Percentiles rank a stretch among this genome's conserved stretches.
phyloP scores from a whole-genome alignment of 2,797 vertebrate genomes.

The Megaceryle alcyon region DNA sequence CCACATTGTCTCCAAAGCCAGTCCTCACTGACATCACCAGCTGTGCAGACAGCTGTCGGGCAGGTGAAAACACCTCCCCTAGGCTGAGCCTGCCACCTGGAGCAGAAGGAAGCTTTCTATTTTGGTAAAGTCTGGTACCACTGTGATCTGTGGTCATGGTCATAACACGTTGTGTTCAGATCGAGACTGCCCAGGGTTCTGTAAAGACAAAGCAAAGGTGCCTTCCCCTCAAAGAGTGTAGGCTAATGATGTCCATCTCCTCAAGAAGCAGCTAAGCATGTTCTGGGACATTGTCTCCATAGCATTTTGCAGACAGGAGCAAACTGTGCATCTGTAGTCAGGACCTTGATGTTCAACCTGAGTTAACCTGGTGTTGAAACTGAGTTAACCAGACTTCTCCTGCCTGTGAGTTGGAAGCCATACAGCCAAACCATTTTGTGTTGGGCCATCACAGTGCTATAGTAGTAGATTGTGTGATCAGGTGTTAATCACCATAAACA shows the following conservation, averaged over 20 bases:
- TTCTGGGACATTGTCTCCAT: neutral
- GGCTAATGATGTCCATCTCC: neutral
- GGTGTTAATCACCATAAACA: neutral
- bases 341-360: neutral
- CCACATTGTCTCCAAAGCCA: neutral
- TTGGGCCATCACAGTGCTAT: neutral
- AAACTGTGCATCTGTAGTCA: too few species aligned
- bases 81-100: neutral
- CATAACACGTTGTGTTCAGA: neutral
- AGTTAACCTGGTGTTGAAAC: neutral
- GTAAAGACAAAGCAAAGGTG: neutral
- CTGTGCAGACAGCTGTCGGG: neutral
- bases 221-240: neutral
- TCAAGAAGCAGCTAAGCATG: neutral
- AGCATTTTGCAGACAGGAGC: too few species aligned
- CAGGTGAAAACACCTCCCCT: neutral
- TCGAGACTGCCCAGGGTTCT: neutral
- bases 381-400: neutral
- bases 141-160: neutral
- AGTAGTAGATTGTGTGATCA: neutral
- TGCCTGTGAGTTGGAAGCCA: neutral
- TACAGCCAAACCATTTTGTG: neutral
- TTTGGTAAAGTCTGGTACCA: neutral
- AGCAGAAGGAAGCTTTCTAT: neutral
- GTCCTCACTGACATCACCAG: neutral